Percentiles rank a stretch among this genome's conserved stretches.
Evolutionary conservation across 2,888 invertebrate species (phyloP).

Genomic region (Lissocephala sabroskyi): DNA sequence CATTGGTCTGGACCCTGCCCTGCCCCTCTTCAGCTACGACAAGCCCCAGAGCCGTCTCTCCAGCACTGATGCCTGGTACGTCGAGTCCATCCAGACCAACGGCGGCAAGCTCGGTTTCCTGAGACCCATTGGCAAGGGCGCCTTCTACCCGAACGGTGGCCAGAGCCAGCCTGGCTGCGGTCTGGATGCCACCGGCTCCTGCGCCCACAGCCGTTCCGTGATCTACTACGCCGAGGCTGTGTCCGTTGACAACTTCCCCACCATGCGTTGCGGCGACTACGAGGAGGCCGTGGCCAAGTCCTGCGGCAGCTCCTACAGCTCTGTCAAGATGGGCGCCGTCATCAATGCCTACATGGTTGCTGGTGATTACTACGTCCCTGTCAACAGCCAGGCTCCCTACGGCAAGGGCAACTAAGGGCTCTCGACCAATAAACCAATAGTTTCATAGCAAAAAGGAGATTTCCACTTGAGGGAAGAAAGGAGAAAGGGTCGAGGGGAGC

Average conservation of each 20-base stretch:
- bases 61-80: slow-evolving; percentile 61
- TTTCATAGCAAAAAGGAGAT: too few relatives aligned
- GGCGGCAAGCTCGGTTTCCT: slow-evolving; percentile 61
- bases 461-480: too few relatives aligned
- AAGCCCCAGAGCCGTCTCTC: slow-evolving; percentile 47
- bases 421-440: too few relatives aligned
- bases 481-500: too few relatives aligned
- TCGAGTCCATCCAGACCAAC: slow-evolving; percentile 69
- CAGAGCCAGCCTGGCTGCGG: slow-evolving; percentile 75
- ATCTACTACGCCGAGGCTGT: slow-evolving; percentile 73
- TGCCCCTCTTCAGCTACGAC: slow-evolving; percentile 57
- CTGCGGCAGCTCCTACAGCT: slow-evolving; percentile 53
- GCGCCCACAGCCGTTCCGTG: slow-evolving; percentile 72
- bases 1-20: slow-evolving; percentile 72
- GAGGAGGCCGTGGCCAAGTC: slow-evolving; percentile 44
- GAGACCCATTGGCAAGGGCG: slow-evolving; percentile 71
- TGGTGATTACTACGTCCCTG: slow-evolving; percentile 66
- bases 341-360: slow-evolving; percentile 52
- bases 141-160: slow-evolving; percentile 75
- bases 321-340: slow-evolving; percentile 56
- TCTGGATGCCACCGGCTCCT: slow-evolving; percentile 66
- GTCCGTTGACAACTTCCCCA: slow-evolving; percentile 51
- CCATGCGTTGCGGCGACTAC: slow-evolving; percentile 50
- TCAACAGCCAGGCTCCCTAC: slow-evolving; percentile 50
- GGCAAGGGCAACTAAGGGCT: slow-evolving; percentile 34